Evolutionary conservation across 2,888 invertebrate genomes (phyloP).

Genomic region (Archaeoteleia sp.): DNA sequence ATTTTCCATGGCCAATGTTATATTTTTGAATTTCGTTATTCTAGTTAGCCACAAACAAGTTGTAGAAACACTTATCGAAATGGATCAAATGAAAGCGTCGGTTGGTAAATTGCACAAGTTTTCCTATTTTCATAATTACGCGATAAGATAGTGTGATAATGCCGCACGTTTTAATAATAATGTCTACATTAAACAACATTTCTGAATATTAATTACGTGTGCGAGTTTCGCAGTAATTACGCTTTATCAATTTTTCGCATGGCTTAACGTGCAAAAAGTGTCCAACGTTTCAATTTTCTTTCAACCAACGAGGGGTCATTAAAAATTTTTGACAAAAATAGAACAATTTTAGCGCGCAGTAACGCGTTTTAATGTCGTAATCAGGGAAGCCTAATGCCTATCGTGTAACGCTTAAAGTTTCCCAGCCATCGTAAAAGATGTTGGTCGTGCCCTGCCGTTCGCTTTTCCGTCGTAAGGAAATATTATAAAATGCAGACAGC

Average conservation of each 20-base stretch:
- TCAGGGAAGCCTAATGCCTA: too few species aligned
- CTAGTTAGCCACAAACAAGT: constrained; percentile 4
- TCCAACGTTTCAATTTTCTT: too few species aligned
- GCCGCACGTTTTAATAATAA: constrained; percentile 23
- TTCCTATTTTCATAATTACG: constrained; percentile 30
- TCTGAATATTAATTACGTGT: constrained; percentile 37
- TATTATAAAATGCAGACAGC: constrained; percentile 29
- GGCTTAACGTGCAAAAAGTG: too few species aligned
- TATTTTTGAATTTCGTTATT: too few species aligned
- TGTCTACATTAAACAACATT: constrained; percentile 31
- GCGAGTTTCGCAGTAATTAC: too few species aligned
- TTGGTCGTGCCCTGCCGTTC: constrained; percentile 21
- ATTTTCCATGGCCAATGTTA: too few species aligned
- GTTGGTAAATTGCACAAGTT: constrained; percentile 18
- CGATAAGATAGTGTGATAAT: constrained; percentile 38
- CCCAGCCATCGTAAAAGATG: constrained; percentile 10
- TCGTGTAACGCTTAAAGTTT: too few species aligned
- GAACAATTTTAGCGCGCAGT: too few species aligned
- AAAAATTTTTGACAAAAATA: too few species aligned
- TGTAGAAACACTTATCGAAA: constrained; percentile 24
- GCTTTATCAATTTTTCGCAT: too few species aligned
- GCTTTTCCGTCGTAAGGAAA: constrained; percentile 30
- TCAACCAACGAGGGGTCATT: too few species aligned
- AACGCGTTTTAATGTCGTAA: too few species aligned
- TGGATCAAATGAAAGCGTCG: constrained; percentile 31